Evolutionary conservation across 2,888 invertebrate genomes (phyloP).

Genomic region (Protophormia terraenovae): DNA sequence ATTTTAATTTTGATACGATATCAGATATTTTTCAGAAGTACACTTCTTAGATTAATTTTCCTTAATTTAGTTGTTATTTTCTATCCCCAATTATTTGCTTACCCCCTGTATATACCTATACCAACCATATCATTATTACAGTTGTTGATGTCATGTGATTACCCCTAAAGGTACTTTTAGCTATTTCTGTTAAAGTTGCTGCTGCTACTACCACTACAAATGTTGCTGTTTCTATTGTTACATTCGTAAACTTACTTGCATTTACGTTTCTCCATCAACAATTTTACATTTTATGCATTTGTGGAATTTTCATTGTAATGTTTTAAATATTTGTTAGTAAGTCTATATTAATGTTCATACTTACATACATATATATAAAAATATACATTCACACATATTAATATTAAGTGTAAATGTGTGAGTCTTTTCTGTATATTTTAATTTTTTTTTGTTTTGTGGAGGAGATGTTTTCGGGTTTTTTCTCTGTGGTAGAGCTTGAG

Average conservation of each 20-base stretch:
- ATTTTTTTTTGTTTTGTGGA: constrained; percentile 33
- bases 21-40: no score
- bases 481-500: constrained; percentile 15
- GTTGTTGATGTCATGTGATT: constrained; percentile 56
- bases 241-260: background rate
- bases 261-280: constrained; percentile 1
- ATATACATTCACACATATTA: no score
- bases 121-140: constrained; percentile 34
- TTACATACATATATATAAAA: background rate
- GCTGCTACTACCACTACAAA: background rate
- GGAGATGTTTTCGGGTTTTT: constrained; percentile 45
- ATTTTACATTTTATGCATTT: constrained; percentile 57
- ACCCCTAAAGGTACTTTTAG: constrained; percentile 51
- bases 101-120: background rate
- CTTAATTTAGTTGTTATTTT: no score
- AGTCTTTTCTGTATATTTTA: background rate
- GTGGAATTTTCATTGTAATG: constrained; percentile 59
- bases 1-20: no score
- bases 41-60: no score
- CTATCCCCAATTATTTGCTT: background rate
- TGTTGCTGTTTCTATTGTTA: background rate
- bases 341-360: constrained; percentile 15
- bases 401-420: background rate
- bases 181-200: background rate
- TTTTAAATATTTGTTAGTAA: constrained; percentile 60